Evolutionary conservation across 2,888 invertebrate species (phyloP).

Genomic region (Bimastos eiseni): DNA sequence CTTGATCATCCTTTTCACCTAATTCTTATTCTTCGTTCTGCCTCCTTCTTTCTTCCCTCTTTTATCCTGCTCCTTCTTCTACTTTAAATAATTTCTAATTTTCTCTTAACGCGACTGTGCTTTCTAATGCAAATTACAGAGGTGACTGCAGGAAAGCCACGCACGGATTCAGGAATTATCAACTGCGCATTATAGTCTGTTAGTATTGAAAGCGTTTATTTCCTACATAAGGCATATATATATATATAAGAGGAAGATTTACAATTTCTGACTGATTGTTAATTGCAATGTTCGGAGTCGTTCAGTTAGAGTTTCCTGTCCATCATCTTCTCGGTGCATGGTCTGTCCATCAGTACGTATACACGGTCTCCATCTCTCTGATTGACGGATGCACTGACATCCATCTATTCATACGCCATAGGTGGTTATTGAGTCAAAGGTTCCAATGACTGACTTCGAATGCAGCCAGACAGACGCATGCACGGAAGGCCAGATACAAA

Average conservation of each 20-base stretch:
- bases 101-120: background rate
- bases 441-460: background rate
- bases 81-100: background rate
- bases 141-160: background rate
- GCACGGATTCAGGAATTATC: background rate
- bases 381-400: background rate
- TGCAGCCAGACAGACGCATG: background rate
- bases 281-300: background rate
- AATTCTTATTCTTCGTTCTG: background rate
- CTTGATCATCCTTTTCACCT: no score
- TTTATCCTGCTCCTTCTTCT: no score
- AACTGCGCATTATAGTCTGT: background rate
- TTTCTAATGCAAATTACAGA: conserved; percentile 1
- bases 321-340: background rate
- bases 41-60: no score
- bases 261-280: background rate
- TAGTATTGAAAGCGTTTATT: background rate
- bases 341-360: background rate
- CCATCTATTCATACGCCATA: background rate
- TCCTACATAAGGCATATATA: background rate
- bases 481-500: background rate
- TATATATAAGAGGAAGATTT: background rate
- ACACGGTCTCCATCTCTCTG: background rate
- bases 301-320: background rate
- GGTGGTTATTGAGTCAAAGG: background rate